These are phyloP conservation scores for Chiroxiphia lanceolata DNA, from an alignment of 2,797 vertebrate species.

Conservation along the genomic window DNA sequence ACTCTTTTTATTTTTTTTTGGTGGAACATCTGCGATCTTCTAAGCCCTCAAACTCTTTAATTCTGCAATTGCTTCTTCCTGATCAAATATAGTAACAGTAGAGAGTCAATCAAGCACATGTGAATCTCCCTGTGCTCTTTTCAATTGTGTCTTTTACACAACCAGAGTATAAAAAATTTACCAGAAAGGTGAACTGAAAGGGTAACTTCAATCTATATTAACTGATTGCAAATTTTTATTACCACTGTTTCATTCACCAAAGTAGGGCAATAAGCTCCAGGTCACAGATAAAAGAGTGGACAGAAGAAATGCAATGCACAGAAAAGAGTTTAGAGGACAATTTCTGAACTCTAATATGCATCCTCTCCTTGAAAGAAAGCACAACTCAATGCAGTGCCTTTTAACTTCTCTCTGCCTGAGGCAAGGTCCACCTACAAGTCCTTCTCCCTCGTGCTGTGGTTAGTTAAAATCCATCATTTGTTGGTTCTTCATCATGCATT, in stretches of 20 bases:
- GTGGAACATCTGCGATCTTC: neutral
- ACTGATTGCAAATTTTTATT: slow-evolving; percentile 41
- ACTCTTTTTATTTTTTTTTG: neutral
- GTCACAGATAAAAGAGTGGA: slow-evolving; percentile 10
- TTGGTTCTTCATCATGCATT: neutral
- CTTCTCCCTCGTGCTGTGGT: neutral
- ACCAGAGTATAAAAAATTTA: slow-evolving; percentile 16
- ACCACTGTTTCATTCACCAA: slow-evolving; percentile 29
- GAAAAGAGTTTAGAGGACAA: slow-evolving; percentile 16
- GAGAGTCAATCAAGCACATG: slow-evolving; percentile 22
- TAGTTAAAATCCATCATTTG: neutral
- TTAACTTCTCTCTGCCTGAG: neutral
- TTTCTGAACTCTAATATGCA: neutral
- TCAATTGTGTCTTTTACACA: neutral
- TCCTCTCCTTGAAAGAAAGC: neutral
- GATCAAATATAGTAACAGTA: slow-evolving; percentile 47
- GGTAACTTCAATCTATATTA: slow-evolving; percentile 27
- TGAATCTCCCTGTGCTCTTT: neutral
- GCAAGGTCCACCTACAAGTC: neutral
- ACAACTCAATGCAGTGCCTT: neutral
- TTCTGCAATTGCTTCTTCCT: slow-evolving; percentile 44
- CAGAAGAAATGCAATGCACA: slow-evolving; percentile 33
- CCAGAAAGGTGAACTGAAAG: slow-evolving; percentile 23
- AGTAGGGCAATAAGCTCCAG: slow-evolving; percentile 11
- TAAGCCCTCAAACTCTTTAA: slow-evolving; percentile 11